These are phyloP conservation scores for Sinocyclocheilus maitianheensis DNA, from an alignment of 2,113 vertebrate species.

Conservation along the genomic window DNA sequence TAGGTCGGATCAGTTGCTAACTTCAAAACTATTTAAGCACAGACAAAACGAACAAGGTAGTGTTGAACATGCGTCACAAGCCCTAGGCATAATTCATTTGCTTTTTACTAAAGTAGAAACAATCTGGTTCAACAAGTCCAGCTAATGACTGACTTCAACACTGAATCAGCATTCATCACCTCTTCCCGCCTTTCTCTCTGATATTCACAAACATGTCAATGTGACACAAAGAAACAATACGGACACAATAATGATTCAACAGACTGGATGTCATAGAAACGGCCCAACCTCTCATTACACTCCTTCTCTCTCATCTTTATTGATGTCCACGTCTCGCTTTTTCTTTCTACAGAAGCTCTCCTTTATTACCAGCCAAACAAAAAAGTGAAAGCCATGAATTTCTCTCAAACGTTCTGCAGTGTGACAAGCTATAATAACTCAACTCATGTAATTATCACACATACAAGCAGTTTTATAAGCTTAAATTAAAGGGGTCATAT, in stretches of 20 bases:
- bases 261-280: neutral
- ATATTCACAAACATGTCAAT: constrained; percentile 68
- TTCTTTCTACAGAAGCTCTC: neutral
- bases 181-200: no score
- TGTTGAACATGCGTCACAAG: neutral
- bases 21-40: neutral
- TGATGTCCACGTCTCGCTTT: neutral
- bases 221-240: no score
- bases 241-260: no score
- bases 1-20: neutral
- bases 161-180: constrained; percentile 17
- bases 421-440: no score
- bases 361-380: neutral
- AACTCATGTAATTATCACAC: no score
- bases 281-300: neutral
- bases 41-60: neutral
- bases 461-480: neutral
- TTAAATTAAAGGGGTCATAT: neutral
- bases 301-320: neutral
- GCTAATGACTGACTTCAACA: neutral
- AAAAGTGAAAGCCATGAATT: neutral
- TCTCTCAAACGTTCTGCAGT: neutral
- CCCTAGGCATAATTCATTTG: neutral
- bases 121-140: neutral
- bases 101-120: neutral